A percentile compares a stretch with the other conserved stretches of the same genome.
These are phyloP conservation scores for Apodemia duryi DNA, from an alignment of 2,888 invertebrate genomes.

Conservation along the genomic window DNA sequence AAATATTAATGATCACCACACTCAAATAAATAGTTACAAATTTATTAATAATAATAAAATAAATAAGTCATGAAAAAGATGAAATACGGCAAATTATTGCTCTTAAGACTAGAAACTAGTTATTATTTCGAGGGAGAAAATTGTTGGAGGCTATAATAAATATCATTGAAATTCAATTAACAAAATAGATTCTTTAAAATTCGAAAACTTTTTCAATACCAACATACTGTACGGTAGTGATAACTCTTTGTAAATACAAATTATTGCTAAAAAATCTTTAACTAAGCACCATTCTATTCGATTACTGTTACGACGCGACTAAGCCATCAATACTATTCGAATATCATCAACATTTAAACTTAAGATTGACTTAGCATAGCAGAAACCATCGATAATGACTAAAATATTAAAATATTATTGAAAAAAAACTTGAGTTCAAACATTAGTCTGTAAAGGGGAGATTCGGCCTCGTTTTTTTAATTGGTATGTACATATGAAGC, in stretches of 20 bases:
- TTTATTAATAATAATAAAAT: conserved; percentile 49
- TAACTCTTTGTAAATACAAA: conserved; percentile 58
- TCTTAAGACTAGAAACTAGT: conserved; percentile 23
- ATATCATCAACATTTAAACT: conserved; percentile 61
- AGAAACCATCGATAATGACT: conserved; percentile 38
- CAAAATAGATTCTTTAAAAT: conserved; percentile 41
- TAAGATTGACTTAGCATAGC: conserved; percentile 64
- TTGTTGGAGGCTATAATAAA: conserved; percentile 3
- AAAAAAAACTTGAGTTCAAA: no score
- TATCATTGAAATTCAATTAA: conserved; percentile 38
- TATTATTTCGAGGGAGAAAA: not conserved
- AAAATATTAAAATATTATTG: conserved; percentile 43
- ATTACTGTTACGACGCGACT: conserved; percentile 70
- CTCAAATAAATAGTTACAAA: conserved; percentile 73
- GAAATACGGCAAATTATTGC: conserved; percentile 41
- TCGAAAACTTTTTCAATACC: conserved; percentile 32
- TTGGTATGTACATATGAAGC: no score
- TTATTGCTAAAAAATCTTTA: conserved; percentile 61
- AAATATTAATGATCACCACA: conserved; percentile 73
- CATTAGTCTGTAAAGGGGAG: no score
- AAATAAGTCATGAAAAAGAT: conserved; percentile 52
- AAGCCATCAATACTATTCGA: conserved; percentile 69
- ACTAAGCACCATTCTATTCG: conserved; percentile 80
- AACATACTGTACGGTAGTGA: conserved; percentile 47
- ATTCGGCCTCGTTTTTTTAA: no score